Evolutionary conservation across 2,113 vertebrate genomes (phyloP).

Genomic region (Paradisaea rubra): DNA sequence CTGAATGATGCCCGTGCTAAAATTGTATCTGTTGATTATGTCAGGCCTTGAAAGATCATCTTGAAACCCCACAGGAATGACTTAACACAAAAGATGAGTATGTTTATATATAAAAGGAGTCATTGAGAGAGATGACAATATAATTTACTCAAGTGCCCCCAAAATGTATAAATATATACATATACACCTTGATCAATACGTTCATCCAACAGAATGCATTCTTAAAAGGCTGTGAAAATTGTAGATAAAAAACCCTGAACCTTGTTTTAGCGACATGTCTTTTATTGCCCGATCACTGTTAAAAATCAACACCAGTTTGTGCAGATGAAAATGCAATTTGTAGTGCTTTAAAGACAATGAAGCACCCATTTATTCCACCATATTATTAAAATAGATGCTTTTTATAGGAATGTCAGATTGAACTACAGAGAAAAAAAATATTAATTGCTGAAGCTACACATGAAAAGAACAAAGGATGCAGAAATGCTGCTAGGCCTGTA

Average conservation of each 20-base stretch:
- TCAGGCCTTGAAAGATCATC: background rate
- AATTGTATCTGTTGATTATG: background rate
- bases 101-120: background rate
- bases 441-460: background rate
- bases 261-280: background rate
- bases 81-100: background rate
- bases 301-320: background rate
- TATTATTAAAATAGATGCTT: background rate
- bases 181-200: background rate
- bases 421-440: background rate
- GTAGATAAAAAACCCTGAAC: background rate
- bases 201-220: background rate
- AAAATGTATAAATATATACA: background rate
- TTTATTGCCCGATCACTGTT: background rate
- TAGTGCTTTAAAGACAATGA: background rate
- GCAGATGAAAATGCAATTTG: background rate
- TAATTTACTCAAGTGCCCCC: background rate
- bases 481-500: background rate
- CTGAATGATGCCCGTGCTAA: background rate
- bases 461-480: conserved; percentile 40
- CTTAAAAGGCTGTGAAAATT: background rate
- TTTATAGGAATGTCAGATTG: background rate
- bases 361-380: background rate
- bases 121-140: background rate
- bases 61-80: background rate